Evolutionary conservation across 2,113 vertebrate species (phyloP), one percentile per base, ranked within the genome.

Genomic region (Pavo muticus): DNA sequence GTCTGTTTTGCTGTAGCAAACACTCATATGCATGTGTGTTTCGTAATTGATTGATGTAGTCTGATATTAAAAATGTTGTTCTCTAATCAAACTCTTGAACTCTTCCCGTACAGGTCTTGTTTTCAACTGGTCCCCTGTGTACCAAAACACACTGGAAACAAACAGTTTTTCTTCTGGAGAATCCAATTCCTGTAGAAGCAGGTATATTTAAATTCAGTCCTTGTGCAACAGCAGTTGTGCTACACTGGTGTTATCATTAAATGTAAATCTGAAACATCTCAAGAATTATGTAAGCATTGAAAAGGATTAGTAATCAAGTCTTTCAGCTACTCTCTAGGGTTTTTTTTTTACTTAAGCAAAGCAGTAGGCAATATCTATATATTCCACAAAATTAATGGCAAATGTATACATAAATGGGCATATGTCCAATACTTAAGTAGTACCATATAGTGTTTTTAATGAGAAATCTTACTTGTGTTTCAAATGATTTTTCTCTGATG

Each of bases 131-230:
- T 93, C 99, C 99, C 90, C 97, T 95, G 77, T 98, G 97, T 96
- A 94, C 98, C 79, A 98, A 97, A 96, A 99, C 99, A 10, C 99
- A 99, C 95, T 99, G 99, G 99, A 99, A 99, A 73, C 99, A 99
- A 97, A 99, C 99, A 0, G 9, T 99, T 39, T 99, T 99, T 97
- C 98, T 99, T 8, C 96, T 99, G 93, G 99, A 99, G 96, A 98
- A 96, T 50, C 98, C 99, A 15, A 70, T 99, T 87, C 56, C 98
- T 57, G 98, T 99, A 64, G 98, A 98, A 97, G 96, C 98, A 98
- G 99, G 99, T 99, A 94, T 91, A 42, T 86, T 81, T 68, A 24
- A 79, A 69, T 81, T 65, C 45, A 52, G 4, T 60, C 89, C n/a
- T 37, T 11, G 12, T 74, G 29, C 56, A 70, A 5, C 15, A 67